These are phyloP conservation scores for Benitochromis conjunctus DNA, from an alignment of 2,113 vertebrate genomes.

Conservation along the genomic window DNA sequence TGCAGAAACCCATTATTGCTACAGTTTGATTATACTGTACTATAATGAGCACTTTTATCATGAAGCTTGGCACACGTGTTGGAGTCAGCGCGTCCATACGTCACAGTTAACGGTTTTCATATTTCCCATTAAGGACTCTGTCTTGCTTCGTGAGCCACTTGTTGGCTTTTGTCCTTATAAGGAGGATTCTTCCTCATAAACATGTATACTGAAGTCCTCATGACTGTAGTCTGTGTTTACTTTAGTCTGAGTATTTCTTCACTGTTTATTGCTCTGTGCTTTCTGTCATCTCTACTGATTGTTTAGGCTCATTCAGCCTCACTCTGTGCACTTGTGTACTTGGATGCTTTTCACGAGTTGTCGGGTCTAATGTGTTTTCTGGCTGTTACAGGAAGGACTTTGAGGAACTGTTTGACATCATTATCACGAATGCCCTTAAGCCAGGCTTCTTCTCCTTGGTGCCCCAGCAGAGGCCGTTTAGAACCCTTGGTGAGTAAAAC, in stretches of 20 bases:
- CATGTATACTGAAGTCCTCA: neutral
- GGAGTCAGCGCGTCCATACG: neutral
- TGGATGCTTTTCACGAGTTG: constrained; percentile 1
- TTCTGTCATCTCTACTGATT: neutral
- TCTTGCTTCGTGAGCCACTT: neutral
- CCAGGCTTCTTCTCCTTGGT: constrained; percentile 93
- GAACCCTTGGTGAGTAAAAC: constrained; percentile 82
- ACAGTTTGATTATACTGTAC: neutral
- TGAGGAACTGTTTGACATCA: constrained; percentile 88
- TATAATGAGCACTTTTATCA: neutral
- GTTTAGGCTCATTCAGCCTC: neutral
- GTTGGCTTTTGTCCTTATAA: neutral
- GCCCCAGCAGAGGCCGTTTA: constrained; percentile 88
- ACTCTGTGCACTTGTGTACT: neutral
- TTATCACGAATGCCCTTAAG: constrained; percentile 96
- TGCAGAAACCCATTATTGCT: neutral
- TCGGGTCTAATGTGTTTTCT: constrained; percentile 3
- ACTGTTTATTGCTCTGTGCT: neutral
- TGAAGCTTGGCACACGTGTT: neutral
- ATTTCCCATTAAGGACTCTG: neutral
- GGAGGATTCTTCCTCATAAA: neutral
- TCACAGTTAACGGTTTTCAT: neutral
- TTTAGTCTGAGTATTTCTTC: neutral
- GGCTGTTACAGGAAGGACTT: constrained; percentile 82
- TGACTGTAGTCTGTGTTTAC: neutral